Conservation (phyloP, 2,888 invertebrate species). For the Oxytorus armatus region DNA sequence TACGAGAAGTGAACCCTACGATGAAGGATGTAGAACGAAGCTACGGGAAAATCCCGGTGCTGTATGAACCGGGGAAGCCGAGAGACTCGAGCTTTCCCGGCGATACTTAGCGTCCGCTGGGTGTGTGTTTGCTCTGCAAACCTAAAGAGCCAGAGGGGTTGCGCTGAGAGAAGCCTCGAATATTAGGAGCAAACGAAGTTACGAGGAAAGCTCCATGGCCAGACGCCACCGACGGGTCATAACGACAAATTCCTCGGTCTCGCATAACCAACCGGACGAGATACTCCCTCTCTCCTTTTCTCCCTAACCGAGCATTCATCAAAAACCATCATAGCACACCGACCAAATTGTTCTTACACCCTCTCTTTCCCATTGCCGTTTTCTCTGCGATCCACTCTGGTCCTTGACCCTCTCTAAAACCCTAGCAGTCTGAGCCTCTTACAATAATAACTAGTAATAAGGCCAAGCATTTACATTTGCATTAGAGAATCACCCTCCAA, state of each 20-base stretch:
- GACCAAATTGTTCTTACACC: conserved; percentile 11
- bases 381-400: conserved; percentile 20
- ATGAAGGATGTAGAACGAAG: conserved; percentile 17
- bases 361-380: conserved; percentile 17
- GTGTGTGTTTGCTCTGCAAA: conserved; percentile 13
- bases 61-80: not conserved
- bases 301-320: conserved; percentile 39
- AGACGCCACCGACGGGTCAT: conserved; percentile 47
- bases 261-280: conserved; percentile 42
- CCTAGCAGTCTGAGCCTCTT: conserved; percentile 53
- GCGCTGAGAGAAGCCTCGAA: conserved; percentile 24
- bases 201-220: conserved; percentile 57
- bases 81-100: conserved; percentile 1
- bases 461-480: conserved; percentile 60
- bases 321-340: conserved; percentile 36
- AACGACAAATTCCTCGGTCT: conserved; percentile 62
- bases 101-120: not conserved
- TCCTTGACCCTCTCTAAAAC: conserved; percentile 40
- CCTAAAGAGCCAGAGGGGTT: conserved; percentile 8
- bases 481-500: conserved; percentile 41
- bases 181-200: conserved; percentile 68
- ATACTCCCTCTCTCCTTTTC: conserved; percentile 12
- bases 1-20: conserved; percentile 17
- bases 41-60: conserved; percentile 39
- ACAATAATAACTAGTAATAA: conserved; percentile 66